Evolutionary conservation across 2,113 vertebrate species (phyloP).

Genomic region (Laticauda laticaudata): DNA sequence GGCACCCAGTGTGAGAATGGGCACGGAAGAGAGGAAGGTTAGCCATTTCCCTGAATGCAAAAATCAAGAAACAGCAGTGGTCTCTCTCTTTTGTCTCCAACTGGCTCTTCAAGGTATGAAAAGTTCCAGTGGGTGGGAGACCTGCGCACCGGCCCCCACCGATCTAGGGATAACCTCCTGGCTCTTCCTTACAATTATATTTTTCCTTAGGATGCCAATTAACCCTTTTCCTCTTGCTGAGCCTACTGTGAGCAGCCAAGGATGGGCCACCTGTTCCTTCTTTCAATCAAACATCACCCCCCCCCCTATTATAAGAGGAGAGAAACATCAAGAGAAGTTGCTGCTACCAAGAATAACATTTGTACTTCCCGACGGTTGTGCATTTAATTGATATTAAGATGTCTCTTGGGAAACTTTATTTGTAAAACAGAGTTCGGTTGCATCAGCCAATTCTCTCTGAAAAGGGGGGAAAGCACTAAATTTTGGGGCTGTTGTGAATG

Average conservation of each 20-base stretch:
- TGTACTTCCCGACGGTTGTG: constrained; percentile 35
- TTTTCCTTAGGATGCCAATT: constrained; percentile 72
- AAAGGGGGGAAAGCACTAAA: background rate
- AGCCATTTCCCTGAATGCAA: constrained; percentile 68
- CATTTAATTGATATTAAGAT: constrained; percentile 22
- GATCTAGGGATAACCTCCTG: constrained; percentile 67
- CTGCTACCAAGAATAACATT: constrained; percentile 32
- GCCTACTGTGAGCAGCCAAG: constrained; percentile 68
- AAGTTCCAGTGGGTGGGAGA: constrained; percentile 73
- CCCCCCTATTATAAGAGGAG: constrained; percentile 58
- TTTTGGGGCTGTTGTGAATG: background rate
- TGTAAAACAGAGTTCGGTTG: background rate
- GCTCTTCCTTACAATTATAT: constrained; percentile 73
- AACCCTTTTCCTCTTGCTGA: constrained; percentile 71
- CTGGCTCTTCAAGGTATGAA: constrained; percentile 74
- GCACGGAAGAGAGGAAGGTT: constrained; percentile 38
- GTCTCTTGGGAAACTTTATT: background rate
- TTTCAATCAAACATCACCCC: constrained; percentile 60
- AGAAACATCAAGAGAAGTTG: background rate
- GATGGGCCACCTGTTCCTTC: constrained; percentile 60
- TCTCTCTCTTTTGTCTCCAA: constrained; percentile 68
- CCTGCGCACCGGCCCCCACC: constrained; percentile 66
- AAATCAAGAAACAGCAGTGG: constrained; percentile 72
- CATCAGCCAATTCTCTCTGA: background rate
- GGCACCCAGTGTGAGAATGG: constrained; percentile 35